Conservation (phyloP, 2,113 vertebrate genomes). For the Corythoichthys intestinalis region DNA sequence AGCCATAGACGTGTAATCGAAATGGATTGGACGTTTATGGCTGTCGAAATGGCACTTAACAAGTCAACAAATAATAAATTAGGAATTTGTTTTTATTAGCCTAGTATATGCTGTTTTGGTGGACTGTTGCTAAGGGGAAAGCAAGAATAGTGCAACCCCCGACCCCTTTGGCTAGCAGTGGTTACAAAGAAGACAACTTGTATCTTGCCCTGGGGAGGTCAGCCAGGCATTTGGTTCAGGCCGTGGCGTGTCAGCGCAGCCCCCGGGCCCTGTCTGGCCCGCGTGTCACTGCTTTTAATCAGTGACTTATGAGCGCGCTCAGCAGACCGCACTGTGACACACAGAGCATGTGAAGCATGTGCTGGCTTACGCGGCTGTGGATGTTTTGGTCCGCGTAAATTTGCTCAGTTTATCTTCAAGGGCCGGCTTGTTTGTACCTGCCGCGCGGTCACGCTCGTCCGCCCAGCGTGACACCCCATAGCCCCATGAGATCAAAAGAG, state of each 20-base stretch:
- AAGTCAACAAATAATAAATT: background rate
- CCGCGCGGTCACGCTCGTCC: slow-evolving; percentile 67
- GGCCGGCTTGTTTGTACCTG: slow-evolving; percentile 77
- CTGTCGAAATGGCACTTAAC: too few species aligned
- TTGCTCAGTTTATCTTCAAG: slow-evolving; percentile 59
- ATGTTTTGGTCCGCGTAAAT: slow-evolving; percentile 41
- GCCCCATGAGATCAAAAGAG: slow-evolving; percentile 72
- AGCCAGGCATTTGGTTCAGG: slow-evolving; percentile 72
- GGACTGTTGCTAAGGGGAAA: slow-evolving; percentile 56
- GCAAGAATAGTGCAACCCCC: slow-evolving; percentile 41
- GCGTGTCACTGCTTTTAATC: slow-evolving; percentile 65
- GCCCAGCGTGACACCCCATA: slow-evolving; percentile 74
- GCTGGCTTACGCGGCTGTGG: slow-evolving; percentile 6
- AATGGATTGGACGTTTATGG: too few species aligned
- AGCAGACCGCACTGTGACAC: slow-evolving; percentile 31
- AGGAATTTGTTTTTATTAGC: slow-evolving; percentile 27
- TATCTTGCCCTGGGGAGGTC: slow-evolving; percentile 50
- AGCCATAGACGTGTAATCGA: too few species aligned
- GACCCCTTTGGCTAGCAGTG: background rate
- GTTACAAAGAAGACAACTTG: slow-evolving; percentile 22
- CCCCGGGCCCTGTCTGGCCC: slow-evolving; percentile 68
- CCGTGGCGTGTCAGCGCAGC: slow-evolving; percentile 61
- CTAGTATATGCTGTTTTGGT: slow-evolving; percentile 47
- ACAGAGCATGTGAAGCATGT: slow-evolving; percentile 24
- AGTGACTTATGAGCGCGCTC: slow-evolving; percentile 45